phyloP scores from a whole-genome alignment of 2,888 invertebrate species.

The Endomychus coccineus region DNA sequence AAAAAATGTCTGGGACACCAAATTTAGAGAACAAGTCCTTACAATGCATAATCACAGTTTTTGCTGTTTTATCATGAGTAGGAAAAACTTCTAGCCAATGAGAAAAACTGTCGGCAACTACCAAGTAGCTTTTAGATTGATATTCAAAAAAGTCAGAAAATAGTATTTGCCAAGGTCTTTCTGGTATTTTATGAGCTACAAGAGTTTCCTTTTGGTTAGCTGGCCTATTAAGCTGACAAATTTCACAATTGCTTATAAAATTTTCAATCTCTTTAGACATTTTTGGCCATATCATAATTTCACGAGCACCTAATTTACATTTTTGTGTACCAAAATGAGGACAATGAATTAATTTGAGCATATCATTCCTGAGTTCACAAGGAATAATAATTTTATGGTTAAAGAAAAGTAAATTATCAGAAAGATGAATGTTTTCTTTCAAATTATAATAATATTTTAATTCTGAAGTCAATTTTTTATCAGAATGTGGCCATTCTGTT shows the following conservation, averaged over 20 bases:
- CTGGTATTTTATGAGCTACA: constrained; percentile 18
- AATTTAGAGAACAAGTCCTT: constrained; percentile 18
- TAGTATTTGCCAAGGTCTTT: constrained; percentile 17
- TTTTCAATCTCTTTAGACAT: constrained; percentile 21
- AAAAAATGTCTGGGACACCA: constrained; percentile 13
- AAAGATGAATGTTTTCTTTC: no score
- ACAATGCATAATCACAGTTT: constrained; percentile 12
- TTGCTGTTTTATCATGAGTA: constrained; percentile 11
- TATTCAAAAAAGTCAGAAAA: constrained; percentile 21
- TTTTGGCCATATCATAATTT: constrained; percentile 23
- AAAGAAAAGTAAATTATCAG: constrained; percentile 2
- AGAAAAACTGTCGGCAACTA: constrained; percentile 24
- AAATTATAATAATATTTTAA: constrained; percentile 3
- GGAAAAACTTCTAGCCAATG: constrained; percentile 21
- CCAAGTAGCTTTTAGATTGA: constrained; percentile 21
- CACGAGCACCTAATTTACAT: constrained; percentile 12
- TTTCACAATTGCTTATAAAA: constrained; percentile 12
- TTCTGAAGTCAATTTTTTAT: neutral
- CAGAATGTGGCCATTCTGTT: constrained; percentile 1
- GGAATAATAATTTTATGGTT: constrained; percentile 7
- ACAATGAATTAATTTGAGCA: constrained; percentile 10
- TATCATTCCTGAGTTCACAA: constrained; percentile 5
- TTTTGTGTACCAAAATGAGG: constrained; percentile 13
- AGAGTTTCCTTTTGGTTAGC: constrained; percentile 14
- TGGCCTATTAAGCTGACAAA: constrained; percentile 8